Evolutionary conservation across 2,888 invertebrate species (phyloP).

Genomic region (Mamestra brassicae): DNA sequence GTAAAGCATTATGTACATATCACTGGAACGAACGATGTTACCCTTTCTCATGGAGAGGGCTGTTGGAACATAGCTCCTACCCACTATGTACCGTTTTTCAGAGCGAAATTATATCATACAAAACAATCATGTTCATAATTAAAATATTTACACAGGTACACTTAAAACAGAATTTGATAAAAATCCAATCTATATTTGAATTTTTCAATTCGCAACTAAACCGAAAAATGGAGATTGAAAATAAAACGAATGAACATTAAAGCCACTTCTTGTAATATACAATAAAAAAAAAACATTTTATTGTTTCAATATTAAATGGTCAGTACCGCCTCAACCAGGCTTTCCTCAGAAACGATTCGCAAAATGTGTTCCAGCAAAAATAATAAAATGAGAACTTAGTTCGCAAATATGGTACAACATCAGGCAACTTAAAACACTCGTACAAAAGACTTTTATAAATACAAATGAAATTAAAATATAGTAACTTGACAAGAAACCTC

Average conservation of each 20-base stretch:
- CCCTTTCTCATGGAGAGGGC: constrained; percentile 28
- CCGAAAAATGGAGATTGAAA: neutral
- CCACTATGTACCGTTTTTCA: constrained; percentile 44
- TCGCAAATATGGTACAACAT: neutral
- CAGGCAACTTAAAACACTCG: neutral
- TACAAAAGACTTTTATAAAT: neutral
- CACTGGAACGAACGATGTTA: constrained; percentile 43
- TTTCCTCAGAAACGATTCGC: neutral
- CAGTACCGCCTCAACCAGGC: neutral
- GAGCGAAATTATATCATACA: constrained; percentile 17
- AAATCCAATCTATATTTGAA: too few species aligned
- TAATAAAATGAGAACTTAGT: neutral
- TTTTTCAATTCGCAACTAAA: neutral
- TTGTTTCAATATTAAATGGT: neutral
- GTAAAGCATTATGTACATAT: constrained; percentile 59
- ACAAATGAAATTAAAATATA: neutral
- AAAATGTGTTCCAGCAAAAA: neutral
- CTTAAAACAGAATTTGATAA: neutral
- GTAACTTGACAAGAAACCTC: neutral
- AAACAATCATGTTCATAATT: neutral
- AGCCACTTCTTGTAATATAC: neutral
- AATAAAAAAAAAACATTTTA: neutral
- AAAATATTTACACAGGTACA: constrained; percentile 7
- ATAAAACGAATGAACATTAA: neutral
- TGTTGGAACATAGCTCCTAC: constrained; percentile 25